These are phyloP conservation scores for Troilus luridus DNA, from an alignment of 2,888 invertebrate species.

Conservation along the genomic window DNA sequence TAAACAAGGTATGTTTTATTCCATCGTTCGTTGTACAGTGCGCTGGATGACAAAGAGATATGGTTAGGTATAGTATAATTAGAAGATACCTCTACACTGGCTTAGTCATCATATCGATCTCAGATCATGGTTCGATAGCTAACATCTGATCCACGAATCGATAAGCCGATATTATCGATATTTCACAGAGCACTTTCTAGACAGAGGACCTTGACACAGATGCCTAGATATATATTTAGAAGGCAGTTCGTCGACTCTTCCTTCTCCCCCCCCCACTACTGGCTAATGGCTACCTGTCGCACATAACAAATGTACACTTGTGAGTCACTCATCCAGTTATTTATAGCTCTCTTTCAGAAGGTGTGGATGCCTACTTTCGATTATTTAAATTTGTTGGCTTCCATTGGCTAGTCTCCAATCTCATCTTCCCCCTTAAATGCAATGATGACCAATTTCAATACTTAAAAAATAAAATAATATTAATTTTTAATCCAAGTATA, in stretches of 20 bases:
- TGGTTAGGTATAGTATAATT: no score
- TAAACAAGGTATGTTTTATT: no score
- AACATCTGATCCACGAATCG: background rate
- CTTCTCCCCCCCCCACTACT: background rate
- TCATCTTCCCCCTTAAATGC: background rate
- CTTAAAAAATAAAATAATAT: no score
- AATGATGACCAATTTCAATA: background rate
- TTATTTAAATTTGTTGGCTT: background rate
- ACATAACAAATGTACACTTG: background rate
- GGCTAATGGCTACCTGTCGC: constrained; percentile 7
- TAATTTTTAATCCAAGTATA: no score
- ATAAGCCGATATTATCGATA: background rate
- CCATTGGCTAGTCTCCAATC: background rate
- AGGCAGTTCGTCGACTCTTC: background rate
- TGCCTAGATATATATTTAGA: background rate
- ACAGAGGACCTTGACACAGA: background rate
- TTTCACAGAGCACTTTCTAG: background rate
- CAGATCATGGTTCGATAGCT: background rate
- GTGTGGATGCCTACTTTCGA: background rate
- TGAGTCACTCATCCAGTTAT: constrained; percentile 11
- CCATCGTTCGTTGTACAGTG: no score
- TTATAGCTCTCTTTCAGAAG: background rate
- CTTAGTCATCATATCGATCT: background rate
- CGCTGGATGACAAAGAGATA: no score
- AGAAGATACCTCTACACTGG: background rate